These are phyloP conservation scores for Raillietiella orientalis DNA, from an alignment of 2,888 invertebrate genomes.

Conservation along the genomic window DNA sequence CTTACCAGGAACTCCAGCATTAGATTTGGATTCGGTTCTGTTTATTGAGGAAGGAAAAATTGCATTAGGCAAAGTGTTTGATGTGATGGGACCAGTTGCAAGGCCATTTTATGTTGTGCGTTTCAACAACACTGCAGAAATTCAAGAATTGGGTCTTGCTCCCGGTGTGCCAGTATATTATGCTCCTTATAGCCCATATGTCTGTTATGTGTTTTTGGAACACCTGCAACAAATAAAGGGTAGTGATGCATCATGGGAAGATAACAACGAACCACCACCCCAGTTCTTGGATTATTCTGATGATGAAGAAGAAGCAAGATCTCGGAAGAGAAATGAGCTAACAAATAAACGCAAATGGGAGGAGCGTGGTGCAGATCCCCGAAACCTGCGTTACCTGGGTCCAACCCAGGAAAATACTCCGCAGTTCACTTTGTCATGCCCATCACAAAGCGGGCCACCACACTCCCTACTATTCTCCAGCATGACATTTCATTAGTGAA, in stretches of 20 bases:
- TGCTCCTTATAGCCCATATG: slow-evolving; percentile 41
- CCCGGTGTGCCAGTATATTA: slow-evolving; percentile 41
- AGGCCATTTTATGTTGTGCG: slow-evolving; percentile 66
- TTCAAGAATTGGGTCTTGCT: slow-evolving; percentile 26
- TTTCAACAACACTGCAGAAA: slow-evolving; percentile 48
- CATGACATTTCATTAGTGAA: too few species aligned
- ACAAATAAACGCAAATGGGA: slow-evolving; percentile 2
- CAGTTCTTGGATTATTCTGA: slow-evolving; percentile 46
- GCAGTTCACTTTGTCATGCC: too few species aligned
- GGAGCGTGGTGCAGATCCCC: too few species aligned
- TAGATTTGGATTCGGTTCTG: slow-evolving; percentile 55
- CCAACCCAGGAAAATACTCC: too few species aligned
- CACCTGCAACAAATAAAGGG: slow-evolving; percentile 29
- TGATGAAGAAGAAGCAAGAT: slow-evolving; percentile 40
- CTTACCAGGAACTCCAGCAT: slow-evolving; percentile 31
- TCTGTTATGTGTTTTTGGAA: slow-evolving; percentile 12
- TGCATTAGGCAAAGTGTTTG: slow-evolving; percentile 47
- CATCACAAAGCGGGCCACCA: too few species aligned
- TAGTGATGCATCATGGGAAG: slow-evolving; percentile 58
- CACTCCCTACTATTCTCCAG: too few species aligned
- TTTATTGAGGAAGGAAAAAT: slow-evolving; percentile 46
- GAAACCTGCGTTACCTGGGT: too few species aligned
- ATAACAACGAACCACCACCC: slow-evolving; percentile 43
- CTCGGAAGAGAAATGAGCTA: slow-evolving; percentile 7
- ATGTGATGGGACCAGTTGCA: slow-evolving; percentile 59